phyloP scores from a whole-genome alignment of 2,888 invertebrate species.

The Athetis lepigone region DNA sequence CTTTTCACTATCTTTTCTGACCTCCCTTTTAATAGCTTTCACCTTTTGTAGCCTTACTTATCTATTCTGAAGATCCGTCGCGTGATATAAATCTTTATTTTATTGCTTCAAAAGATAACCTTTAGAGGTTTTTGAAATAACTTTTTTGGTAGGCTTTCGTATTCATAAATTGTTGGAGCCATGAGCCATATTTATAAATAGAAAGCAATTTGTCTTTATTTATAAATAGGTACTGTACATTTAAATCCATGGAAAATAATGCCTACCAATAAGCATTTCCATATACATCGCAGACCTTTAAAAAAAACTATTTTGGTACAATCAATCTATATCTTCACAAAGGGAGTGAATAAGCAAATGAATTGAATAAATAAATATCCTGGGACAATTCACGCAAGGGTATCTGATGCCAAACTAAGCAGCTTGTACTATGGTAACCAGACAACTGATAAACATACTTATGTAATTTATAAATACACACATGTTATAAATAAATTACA shows the following conservation, averaged over 20 bases:
- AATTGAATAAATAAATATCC: no score
- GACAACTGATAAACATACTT: no score
- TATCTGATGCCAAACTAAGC: no score
- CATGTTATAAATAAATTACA: no score
- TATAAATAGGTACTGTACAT: neutral
- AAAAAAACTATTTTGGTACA: no score
- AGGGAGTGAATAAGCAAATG: no score
- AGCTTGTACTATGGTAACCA: no score
- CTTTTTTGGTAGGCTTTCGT: neutral
- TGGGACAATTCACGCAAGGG: no score
- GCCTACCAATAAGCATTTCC: no score
- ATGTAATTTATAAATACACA: no score
- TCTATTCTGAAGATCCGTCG: conserved; percentile 10
- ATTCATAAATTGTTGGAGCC: neutral
- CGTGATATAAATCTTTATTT: conserved; percentile 14
- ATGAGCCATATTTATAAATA: neutral
- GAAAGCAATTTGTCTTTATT: neutral
- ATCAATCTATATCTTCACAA: no score
- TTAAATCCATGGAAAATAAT: neutral
- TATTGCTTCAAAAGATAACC: conserved; percentile 5
- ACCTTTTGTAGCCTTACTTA: neutral
- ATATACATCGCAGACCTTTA: no score
- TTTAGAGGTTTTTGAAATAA: neutral
- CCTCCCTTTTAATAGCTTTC: conserved; percentile 3
- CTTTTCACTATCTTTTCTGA: neutral